Percentiles rank a stretch among this genome's conserved stretches.
Evolutionary conservation across 2,113 vertebrate genomes (phyloP).

Genomic region (Cyanoliseus patagonus): DNA sequence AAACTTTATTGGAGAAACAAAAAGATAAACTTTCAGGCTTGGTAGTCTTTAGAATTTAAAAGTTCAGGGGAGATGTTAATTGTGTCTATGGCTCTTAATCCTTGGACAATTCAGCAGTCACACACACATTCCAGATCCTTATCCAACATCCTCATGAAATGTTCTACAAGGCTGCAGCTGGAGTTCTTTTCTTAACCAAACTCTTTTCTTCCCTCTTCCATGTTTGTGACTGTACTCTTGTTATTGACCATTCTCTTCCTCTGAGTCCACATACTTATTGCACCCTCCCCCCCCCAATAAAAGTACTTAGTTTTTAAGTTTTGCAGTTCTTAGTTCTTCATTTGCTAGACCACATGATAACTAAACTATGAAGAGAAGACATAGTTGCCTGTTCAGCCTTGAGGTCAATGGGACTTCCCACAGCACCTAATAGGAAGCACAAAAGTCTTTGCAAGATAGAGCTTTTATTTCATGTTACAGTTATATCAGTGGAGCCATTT

Average conservation of each 20-base stretch:
- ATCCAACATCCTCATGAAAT: neutral
- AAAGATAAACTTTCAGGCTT: neutral
- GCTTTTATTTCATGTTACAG: neutral
- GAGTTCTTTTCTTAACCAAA: neutral
- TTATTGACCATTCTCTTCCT: neutral
- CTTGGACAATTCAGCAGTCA: neutral
- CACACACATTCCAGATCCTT: neutral
- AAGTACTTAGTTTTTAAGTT: neutral
- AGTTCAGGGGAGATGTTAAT: neutral
- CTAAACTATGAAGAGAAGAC: neutral
- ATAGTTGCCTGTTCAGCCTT: neutral
- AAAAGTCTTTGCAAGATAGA: neutral
- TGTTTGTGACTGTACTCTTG: neutral
- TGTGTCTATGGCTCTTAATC: neutral
- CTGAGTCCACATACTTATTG: neutral
- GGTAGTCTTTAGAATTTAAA: neutral
- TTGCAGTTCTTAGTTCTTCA: neutral
- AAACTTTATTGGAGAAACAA: neutral
- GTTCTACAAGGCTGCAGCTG: neutral
- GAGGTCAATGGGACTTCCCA: neutral
- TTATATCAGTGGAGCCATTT: neutral
- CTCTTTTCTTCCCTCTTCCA: neutral
- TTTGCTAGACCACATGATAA: neutral
- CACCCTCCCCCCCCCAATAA: rapidly evolving
- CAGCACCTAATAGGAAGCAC: neutral